Evolutionary conservation across 1,140 invertebrate species (phyloP), one percentile per base, ranked within the genome.

Genomic region (Micrasema minimum): DNA sequence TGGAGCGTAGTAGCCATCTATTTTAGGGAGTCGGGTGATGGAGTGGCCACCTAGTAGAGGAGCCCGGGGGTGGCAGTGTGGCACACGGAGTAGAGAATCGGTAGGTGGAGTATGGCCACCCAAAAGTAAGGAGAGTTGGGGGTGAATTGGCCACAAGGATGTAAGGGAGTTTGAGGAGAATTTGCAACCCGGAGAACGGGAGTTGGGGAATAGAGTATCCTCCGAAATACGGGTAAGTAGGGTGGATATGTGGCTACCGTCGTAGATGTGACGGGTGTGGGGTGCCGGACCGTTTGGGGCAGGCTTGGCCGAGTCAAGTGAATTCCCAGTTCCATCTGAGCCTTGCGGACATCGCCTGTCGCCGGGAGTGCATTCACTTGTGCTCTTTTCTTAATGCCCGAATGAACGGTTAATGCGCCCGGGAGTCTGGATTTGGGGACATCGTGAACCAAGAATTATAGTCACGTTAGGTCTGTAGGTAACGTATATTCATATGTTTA

Each of bases 281-380:
- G 14, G n/a, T 4, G 6, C 26, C 18, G 53, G n/a, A 1, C 12
- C 5, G 35, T 16, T 20, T 12, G 51, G 31, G 26, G 53, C 26
- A 38, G 16, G 14, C 53, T 57, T 57, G 53, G 53, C 53, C n/a
- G 26, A 12, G 53, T 26, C 53, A 57, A 31, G 23, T 18, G 31
- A 57, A 57, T 57, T n/a, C 35, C 31, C n/a, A 18, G 53, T 38
- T 37, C 53, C 53, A 26, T n/a, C 53, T 38, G 53, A 57, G 53
- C n/a, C 53, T 18, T 37, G 53, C 53, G 53, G 53, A n/a, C n/a
- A n/a, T 26, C 53, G 53, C 53, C 53, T 38, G 53, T 37, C 53
- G 53, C 53, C 53, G 35, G 14, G 10, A 26, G 53, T 57, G 53
- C 53, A 57, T 57, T 57, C 53, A 57, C 53, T 57, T 57, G 53